These are phyloP conservation scores for Xestia rhomboidea DNA, from an alignment of 2,888 invertebrate genomes.

Conservation along the genomic window DNA sequence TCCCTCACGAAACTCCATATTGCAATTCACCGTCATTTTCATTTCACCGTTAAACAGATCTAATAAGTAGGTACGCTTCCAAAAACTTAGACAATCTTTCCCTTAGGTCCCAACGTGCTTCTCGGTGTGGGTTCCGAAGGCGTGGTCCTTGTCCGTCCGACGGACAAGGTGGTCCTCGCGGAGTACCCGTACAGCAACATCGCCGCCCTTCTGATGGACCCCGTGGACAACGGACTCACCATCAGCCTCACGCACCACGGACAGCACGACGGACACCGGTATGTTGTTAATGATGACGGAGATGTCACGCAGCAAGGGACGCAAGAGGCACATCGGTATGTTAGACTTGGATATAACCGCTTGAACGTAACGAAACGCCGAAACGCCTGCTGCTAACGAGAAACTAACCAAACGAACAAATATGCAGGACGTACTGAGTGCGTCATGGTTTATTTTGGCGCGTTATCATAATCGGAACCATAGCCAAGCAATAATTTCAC, in stretches of 20 bases:
- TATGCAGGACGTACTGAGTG: not conserved
- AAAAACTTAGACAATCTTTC: no score
- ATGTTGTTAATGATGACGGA: conserved; percentile 45
- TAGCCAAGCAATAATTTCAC: not conserved
- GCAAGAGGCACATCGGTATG: conserved; percentile 47
- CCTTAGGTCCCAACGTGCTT: conserved; percentile 90
- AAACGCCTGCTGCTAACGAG: conserved; percentile 45
- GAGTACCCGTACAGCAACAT: conserved; percentile 97
- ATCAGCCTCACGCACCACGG: conserved; percentile 95
- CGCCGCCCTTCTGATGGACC: conserved; percentile 97
- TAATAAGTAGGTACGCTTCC: not conserved
- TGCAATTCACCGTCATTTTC: accelerated
- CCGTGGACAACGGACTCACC: conserved; percentile 97
- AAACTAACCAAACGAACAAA: conserved; percentile 36
- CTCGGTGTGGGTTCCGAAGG: conserved; percentile 98
- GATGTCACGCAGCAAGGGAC: conserved; percentile 36
- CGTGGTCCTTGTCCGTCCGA: conserved; percentile 96
- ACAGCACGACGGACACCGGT: conserved; percentile 89
- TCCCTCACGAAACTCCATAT: not conserved
- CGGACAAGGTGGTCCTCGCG: conserved; percentile 97
- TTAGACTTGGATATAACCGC: conserved; percentile 26
- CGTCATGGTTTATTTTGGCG: not conserved
- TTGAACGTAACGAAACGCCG: conserved; percentile 41
- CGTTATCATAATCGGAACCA: not conserved
- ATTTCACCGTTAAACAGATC: not conserved